A percentile compares a stretch with the other conserved stretches of the same genome.
phyloP scores from a whole-genome alignment of 2,113 vertebrate genomes.

The Formicarius rufipectus region DNA sequence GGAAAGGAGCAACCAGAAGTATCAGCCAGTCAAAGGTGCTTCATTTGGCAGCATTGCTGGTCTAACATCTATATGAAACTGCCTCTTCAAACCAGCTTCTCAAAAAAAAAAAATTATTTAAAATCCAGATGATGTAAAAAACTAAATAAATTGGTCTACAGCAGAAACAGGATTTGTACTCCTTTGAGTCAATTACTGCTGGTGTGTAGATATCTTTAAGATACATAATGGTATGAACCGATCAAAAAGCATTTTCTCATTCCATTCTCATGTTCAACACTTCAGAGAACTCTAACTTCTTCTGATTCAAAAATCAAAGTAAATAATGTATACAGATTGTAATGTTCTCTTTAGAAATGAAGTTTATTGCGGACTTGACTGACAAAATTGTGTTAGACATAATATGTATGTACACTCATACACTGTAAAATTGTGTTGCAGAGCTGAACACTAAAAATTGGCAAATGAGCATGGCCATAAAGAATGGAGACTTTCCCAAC shows the following conservation, averaged over 20 bases:
- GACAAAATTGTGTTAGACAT: not conserved
- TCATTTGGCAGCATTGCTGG: not conserved
- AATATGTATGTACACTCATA: not conserved
- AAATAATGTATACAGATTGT: not conserved
- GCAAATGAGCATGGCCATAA: constrained; percentile 37
- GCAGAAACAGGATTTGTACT: not conserved
- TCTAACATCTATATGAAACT: not conserved
- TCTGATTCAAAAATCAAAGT: not conserved
- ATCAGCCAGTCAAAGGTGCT: not conserved
- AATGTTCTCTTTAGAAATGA: not conserved
- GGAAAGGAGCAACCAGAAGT: not conserved
- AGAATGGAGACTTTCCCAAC: constrained; percentile 39
- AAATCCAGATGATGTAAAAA: not conserved
- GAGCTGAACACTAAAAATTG: constrained; percentile 16
- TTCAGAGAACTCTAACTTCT: not conserved
- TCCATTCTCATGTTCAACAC: not conserved
- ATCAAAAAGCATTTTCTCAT: not conserved
- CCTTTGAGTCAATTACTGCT: not conserved
- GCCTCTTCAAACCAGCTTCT: not conserved
- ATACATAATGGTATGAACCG: not conserved
- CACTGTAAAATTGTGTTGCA: not conserved
- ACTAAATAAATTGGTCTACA: not conserved
- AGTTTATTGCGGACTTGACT: not conserved
- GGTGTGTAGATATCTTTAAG: not conserved
- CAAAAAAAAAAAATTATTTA: not conserved